Evolutionary conservation across 2,797 vertebrate genomes (phyloP).

Genomic region (Neosalanx taihuensis): DNA sequence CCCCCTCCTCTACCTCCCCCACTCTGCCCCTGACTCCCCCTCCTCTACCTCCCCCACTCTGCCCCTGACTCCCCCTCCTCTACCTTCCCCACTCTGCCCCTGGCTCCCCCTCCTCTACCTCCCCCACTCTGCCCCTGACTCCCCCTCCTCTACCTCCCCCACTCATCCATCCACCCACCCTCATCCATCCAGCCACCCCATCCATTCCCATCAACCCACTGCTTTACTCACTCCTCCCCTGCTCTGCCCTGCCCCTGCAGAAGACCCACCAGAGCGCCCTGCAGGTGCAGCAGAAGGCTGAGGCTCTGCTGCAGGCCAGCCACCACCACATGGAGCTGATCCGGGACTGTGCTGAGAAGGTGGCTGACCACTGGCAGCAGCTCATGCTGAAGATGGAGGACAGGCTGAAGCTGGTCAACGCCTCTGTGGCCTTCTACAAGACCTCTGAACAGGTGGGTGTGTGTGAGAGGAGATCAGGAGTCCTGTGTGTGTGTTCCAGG

Average conservation of each 20-base stretch:
- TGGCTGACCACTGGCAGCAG: constrained; percentile 98
- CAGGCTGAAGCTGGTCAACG: constrained; percentile 94
- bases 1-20: not conserved
- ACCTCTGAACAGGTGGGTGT: constrained; percentile 92
- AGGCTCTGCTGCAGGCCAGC: constrained; percentile 93
- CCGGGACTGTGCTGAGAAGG: constrained; percentile 95
- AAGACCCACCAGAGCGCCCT: constrained; percentile 92
- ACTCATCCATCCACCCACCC: too few species aligned
- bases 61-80: not conserved
- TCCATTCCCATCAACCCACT: not conserved
- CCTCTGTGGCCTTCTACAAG: constrained; percentile 98
- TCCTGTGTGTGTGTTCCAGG: too few species aligned
- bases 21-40: too few species aligned
- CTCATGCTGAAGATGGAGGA: constrained; percentile 99
- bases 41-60: not conserved
- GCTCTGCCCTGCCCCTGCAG: constrained; percentile 48
- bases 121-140: not conserved
- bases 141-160: not conserved
- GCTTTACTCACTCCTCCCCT: constrained; percentile 10
- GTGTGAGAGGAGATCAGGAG: not conserved
- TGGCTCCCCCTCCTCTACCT: not conserved
- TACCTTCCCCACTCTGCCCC: not conserved
- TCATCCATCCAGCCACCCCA: too few species aligned
- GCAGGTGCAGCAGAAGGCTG: constrained; percentile 98
- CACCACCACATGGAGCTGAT: constrained; percentile 99